phyloP scores from a whole-genome alignment of 1,140 invertebrate genomes.

The Latrodectus geometricus region DNA sequence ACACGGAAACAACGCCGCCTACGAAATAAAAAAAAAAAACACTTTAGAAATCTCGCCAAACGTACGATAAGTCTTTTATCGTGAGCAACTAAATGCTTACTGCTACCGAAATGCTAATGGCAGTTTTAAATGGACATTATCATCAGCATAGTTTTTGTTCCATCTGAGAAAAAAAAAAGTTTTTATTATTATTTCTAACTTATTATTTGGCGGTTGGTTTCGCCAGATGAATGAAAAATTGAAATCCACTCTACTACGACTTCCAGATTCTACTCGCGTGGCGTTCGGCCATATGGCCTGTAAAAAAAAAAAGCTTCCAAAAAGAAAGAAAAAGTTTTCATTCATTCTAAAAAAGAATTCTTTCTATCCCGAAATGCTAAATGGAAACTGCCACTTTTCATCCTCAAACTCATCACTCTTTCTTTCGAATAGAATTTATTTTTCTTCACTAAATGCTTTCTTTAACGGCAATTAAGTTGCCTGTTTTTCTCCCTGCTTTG shows the following conservation, averaged over 20 bases:
- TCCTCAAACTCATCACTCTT: conserved; percentile 22
- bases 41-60: not conserved
- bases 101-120: conserved; percentile 24
- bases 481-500: not conserved
- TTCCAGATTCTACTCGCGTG: not conserved
- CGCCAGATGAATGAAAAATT: conserved; percentile 32
- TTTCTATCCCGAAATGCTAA: conserved; percentile 6
- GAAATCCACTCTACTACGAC: not conserved
- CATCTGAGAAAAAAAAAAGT: not conserved
- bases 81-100: not conserved
- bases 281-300: not conserved
- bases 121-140: conserved; percentile 31
- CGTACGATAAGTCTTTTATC: not conserved
- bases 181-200: conserved; percentile 25
- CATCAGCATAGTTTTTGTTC: conserved; percentile 14
- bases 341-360: not conserved
- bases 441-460: not conserved
- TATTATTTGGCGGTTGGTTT: conserved; percentile 22
- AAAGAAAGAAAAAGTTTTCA: conserved; percentile 13
- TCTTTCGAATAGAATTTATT: not conserved
- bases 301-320: not conserved
- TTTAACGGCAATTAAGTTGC: conserved; percentile 16
- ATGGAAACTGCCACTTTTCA: conserved; percentile 29
- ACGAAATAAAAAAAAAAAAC: not conserved
- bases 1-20: no score